phyloP scores from a whole-genome alignment of 1,140 invertebrate species.

The Bemisia tabaci region DNA sequence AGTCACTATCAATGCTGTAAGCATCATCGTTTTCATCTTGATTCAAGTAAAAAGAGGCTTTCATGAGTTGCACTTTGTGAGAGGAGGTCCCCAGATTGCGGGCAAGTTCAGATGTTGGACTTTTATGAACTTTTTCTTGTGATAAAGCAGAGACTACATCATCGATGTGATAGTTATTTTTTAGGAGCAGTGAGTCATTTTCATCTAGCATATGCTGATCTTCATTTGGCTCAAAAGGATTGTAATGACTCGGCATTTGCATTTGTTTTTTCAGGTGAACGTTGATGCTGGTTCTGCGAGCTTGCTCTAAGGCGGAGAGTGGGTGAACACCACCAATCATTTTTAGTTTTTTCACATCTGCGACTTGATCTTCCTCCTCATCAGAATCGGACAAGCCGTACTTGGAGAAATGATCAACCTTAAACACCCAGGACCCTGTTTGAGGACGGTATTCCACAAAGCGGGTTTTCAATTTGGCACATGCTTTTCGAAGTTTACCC shows the following conservation, averaged over 20 bases:
- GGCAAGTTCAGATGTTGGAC: constrained; percentile 42
- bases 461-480: constrained; percentile 68
- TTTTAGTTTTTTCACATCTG: constrained; percentile 29
- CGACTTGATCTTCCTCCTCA: constrained; percentile 51
- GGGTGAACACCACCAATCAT: constrained; percentile 2
- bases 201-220: constrained; percentile 4
- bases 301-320: not conserved
- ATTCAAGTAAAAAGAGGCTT: constrained; percentile 54
- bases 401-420: constrained; percentile 93
- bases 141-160: not conserved
- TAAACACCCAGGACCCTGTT: constrained; percentile 91
- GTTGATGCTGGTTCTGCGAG: not conserved
- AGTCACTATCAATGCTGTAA: constrained; percentile 1
- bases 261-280: not conserved
- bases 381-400: constrained; percentile 86
- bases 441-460: constrained; percentile 92
- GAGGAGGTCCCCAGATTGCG: constrained; percentile 41
- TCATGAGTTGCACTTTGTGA: constrained; percentile 68
- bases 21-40: constrained; percentile 12
- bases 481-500: constrained; percentile 67
- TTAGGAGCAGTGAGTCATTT: not conserved
- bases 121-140: constrained; percentile 20
- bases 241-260: not conserved
- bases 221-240: not conserved
- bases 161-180: not conserved